Base-by-base conservation (phyloP, 2,888 invertebrate genomes). In the Amblyjoppa fuscipennis region DNA sequence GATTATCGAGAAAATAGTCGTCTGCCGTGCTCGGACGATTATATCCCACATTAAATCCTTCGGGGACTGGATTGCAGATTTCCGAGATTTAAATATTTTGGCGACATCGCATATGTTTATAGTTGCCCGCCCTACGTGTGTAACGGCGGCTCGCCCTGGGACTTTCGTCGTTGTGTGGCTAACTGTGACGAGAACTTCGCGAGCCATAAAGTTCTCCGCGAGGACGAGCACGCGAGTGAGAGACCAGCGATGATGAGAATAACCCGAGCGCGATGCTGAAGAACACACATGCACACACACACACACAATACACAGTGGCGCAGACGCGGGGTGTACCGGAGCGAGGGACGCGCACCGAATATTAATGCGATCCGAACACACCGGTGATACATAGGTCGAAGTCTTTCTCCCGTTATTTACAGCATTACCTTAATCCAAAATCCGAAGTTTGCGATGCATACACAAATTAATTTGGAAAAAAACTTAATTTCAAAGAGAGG, bases 341-440 rank as follows among this genome's bases (percentile, higher is more conserved):
- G 89, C 87, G 87, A 79, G 81, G 88, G 85, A 89, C 89, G 89
- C 80, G 88, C 80, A 88, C 88, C 89, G 93, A 93, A 93, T 93
- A 92, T 92, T 91, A 92, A 93, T 93, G 91, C 89, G 90, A 90
- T 90, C 91, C 88, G 89, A 92, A 90, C 89, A 90, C 89, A 89
- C 87, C 89, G 88, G 90, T 92, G 93, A 93, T 93, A 91, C 91
- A 93, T 92, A 91, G 92, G 91, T 90, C 88, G 91, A 91, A 90
- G 89, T 91, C 90, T 90, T 89, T 83, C 85, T 76, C 69, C 66
- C 34, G 92, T 92, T 93, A 93, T 93, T 93, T 92, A 93, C 90
- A 91, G 87, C 89, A 85, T 88, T 87, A 90, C 90, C 90, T 89
- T 92, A 89, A 92, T 91, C 91, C 90, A 86, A 87, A 87, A 70